phyloP scores from a whole-genome alignment of 2,113 vertebrate genomes.

The Cichladusa arquata region DNA sequence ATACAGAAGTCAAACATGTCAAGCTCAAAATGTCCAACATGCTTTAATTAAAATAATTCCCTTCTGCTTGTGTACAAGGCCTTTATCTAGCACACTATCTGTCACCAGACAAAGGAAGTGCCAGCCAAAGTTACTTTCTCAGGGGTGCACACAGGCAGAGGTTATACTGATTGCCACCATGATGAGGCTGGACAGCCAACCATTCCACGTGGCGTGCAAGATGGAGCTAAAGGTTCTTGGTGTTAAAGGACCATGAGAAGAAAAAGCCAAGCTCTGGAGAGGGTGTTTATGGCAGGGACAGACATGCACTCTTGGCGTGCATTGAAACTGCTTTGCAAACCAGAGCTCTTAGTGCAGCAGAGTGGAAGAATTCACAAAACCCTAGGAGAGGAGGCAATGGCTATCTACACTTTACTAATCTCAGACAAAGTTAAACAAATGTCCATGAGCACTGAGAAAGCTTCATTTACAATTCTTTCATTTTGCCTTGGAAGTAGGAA shows the following conservation, averaged over 20 bases:
- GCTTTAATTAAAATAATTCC: neutral
- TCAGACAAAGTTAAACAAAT: neutral
- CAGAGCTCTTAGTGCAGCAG: neutral
- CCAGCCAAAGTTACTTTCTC: neutral
- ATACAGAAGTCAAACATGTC: neutral
- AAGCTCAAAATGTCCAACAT: neutral
- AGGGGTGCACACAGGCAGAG: accelerated
- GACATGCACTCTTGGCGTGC: accelerated
- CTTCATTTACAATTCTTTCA: neutral
- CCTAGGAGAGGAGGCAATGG: neutral
- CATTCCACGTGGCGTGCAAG: accelerated
- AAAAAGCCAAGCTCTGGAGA: neutral
- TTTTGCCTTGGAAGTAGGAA: neutral
- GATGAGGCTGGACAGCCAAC: neutral
- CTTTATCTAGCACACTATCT: neutral
- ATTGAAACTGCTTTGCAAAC: neutral
- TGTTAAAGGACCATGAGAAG: neutral
- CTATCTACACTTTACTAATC: neutral
- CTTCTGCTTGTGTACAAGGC: neutral
- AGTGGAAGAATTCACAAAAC: neutral
- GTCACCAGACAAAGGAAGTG: neutral
- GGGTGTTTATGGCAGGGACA: neutral
- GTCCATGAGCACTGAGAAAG: neutral
- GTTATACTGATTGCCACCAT: neutral
- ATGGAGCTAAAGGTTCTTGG: accelerated